Conservation (phyloP, 2,797 vertebrate genomes). For the Propithecus perrieri region DNA sequence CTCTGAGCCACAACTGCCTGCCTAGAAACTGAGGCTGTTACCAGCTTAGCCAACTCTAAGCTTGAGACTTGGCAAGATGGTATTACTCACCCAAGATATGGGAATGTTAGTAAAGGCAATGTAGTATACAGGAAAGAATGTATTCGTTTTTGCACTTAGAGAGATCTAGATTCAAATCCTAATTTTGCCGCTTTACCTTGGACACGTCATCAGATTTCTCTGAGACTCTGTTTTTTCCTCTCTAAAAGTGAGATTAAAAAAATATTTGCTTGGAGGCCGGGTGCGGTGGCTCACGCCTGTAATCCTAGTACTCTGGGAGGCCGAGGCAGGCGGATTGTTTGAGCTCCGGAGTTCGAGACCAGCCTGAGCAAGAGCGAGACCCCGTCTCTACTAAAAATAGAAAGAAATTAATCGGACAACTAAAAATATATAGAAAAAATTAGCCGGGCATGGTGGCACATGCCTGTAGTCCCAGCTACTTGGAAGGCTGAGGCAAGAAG, state of each 20-base stretch:
- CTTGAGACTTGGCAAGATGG: not conserved
- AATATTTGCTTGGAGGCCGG: not conserved
- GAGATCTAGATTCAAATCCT: not conserved
- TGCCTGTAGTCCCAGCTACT: too few relatives aligned
- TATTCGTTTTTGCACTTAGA: not conserved
- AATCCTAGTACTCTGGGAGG: too few relatives aligned
- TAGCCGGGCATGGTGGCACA: too few relatives aligned
- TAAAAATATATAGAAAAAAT: too few relatives aligned
- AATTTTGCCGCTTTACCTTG: not conserved
- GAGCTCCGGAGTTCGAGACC: too few relatives aligned
- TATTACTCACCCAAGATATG: not conserved
- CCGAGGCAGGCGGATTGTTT: too few relatives aligned
- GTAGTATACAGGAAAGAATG: not conserved
- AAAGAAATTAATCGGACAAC: too few relatives aligned
- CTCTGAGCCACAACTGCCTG: not conserved
- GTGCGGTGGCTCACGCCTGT: too few relatives aligned
- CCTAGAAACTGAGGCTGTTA: not conserved
- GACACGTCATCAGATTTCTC: not conserved
- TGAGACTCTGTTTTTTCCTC: not conserved
- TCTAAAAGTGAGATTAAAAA: not conserved
- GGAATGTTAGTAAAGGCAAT: not conserved
- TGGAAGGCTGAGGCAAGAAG: too few relatives aligned
- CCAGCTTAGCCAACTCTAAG: not conserved
- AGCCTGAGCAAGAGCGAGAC: too few relatives aligned
- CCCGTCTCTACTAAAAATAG: too few relatives aligned